These are phyloP conservation scores for Hyppa rectilinea DNA, from an alignment of 2,888 invertebrate genomes.

Conservation along the genomic window DNA sequence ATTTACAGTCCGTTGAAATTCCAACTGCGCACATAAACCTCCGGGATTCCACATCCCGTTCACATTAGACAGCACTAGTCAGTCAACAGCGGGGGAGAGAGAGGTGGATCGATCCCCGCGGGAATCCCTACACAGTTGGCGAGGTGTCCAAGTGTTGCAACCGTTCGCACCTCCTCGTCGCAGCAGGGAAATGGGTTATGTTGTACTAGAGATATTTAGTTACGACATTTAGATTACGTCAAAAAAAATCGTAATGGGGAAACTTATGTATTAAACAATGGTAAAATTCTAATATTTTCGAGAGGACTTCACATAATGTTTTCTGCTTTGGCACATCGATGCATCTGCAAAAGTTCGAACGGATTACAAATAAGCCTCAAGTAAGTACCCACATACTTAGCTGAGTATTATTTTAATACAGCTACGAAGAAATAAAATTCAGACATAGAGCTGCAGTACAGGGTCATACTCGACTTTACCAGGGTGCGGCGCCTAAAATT, in stretches of 20 bases:
- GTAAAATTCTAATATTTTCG: background rate
- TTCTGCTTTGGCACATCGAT: too few relatives aligned
- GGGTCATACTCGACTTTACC: too few relatives aligned
- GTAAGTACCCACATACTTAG: too few relatives aligned
- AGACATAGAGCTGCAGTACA: too few relatives aligned
- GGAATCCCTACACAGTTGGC: constrained; percentile 73
- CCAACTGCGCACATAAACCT: constrained; percentile 33
- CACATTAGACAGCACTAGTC: constrained; percentile 49
- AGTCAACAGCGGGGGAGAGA: constrained; percentile 54
- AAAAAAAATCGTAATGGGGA: background rate
- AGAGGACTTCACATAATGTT: background rate
- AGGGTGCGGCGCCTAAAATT: too few relatives aligned
- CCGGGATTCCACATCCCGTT: constrained; percentile 39
- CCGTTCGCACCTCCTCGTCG: constrained; percentile 61
- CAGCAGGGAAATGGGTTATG: constrained; percentile 32
- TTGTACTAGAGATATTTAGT: constrained; percentile 9
- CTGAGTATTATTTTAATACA: too few relatives aligned
- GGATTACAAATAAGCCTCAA: too few relatives aligned
- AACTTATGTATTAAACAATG: background rate
- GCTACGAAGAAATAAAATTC: too few relatives aligned
- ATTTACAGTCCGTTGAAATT: constrained; percentile 49
- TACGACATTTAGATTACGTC: constrained; percentile 14
- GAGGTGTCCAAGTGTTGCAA: constrained; percentile 63
- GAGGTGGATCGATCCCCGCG: constrained; percentile 70
- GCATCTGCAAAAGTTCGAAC: background rate